Evolutionary conservation across 2,888 invertebrate genomes (phyloP).

Genomic region (Buathra laborator): DNA sequence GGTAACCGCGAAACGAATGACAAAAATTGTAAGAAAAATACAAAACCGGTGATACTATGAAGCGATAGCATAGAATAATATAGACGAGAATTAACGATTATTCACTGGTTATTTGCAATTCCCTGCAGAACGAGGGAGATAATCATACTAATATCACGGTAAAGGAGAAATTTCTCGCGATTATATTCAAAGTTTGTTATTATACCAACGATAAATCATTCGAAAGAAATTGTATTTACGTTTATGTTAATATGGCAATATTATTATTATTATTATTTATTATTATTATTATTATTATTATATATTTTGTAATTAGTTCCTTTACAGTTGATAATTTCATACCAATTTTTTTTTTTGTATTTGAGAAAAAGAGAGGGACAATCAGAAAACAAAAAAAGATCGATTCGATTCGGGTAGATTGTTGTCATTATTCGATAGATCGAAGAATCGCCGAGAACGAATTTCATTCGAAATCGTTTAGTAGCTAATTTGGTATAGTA

Average conservation of each 20-base stretch:
- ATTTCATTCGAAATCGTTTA: background rate
- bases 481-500: background rate
- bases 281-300: background rate
- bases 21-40: background rate
- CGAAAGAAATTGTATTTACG: background rate
- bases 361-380: no score
- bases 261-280: background rate
- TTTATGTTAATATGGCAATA: background rate
- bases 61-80: slow-evolving; percentile 7
- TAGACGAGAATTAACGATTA: background rate
- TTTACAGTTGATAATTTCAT: no score
- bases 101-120: background rate
- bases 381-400: no score
- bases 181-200: background rate
- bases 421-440: no score
- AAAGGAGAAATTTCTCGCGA: background rate
- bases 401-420: no score
- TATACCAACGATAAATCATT: background rate
- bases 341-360: no score
- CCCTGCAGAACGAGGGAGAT: background rate
- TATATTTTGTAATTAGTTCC: no score
- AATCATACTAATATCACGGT: background rate
- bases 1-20: background rate
- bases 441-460: background rate
- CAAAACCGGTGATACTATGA: background rate